Evolutionary conservation across 2,888 invertebrate species (phyloP).

Genomic region (Chloroclystis v-ata): DNA sequence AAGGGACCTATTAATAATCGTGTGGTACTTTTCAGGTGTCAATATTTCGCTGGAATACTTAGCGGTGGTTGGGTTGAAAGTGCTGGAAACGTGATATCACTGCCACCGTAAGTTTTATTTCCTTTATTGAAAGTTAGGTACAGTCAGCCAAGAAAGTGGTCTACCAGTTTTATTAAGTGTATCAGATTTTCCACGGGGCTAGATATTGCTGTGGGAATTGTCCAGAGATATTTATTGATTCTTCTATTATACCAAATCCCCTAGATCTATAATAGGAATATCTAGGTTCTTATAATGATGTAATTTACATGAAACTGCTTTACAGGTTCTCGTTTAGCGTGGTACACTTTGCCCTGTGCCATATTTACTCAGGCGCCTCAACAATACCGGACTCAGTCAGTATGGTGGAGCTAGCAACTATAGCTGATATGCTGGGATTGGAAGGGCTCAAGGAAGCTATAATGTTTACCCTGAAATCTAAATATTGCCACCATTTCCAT

Average conservation of each 20-base stretch:
- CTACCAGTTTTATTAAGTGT: no score
- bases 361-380: constrained; percentile 95
- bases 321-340: constrained; percentile 88
- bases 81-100: constrained; percentile 88
- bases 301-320: constrained; percentile 12
- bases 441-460: constrained; percentile 96
- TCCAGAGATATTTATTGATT: no score
- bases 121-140: no score
- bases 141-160: no score
- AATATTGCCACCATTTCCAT: constrained; percentile 97
- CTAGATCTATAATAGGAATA: no score
- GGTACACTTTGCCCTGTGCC: constrained; percentile 93
- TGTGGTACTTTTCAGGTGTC: constrained; percentile 81
- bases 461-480: constrained; percentile 89
- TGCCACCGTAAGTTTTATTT: constrained; percentile 88
- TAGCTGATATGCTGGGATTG: constrained; percentile 93
- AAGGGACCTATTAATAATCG: no score
- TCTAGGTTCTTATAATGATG: no score
- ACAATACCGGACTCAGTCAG: constrained; percentile 92
- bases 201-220: no score
- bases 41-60: constrained; percentile 94
- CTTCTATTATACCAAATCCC: no score
- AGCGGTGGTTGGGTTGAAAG: constrained; percentile 90
- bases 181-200: no score
- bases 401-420: constrained; percentile 90